Evolutionary conservation across 2,797 vertebrate species (phyloP).

Genomic region (Clarias laeviceps): DNA sequence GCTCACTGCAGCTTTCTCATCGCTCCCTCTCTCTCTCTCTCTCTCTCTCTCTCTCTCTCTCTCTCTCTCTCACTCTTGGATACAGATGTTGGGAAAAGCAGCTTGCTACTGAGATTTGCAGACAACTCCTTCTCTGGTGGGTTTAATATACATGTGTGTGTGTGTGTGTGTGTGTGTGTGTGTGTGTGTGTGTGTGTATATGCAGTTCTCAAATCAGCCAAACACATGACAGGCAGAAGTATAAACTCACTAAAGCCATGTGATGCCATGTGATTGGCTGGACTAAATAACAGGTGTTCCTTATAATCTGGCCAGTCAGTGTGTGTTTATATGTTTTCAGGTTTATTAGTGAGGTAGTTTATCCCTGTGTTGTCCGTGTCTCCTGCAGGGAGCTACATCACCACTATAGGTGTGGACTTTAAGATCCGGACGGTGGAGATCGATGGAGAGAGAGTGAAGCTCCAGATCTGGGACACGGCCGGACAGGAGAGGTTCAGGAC

Average conservation of each 20-base stretch:
- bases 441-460: constrained; percentile 82
- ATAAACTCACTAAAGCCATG: too few species aligned
- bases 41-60: not conserved
- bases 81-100: constrained; percentile 86
- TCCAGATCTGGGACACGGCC: constrained; percentile 85
- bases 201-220: too few species aligned
- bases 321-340: not conserved
- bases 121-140: constrained; percentile 86
- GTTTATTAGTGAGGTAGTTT: not conserved
- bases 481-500: constrained; percentile 82
- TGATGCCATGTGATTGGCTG: too few species aligned
- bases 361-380: not conserved
- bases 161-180: not conserved
- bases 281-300: too few species aligned
- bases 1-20: not conserved
- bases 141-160: constrained; percentile 48
- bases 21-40: not conserved
- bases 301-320: too few species aligned
- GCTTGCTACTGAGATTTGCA: constrained; percentile 82
- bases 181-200: constrained; percentile 3
- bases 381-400: constrained; percentile 83
- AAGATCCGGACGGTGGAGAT: constrained; percentile 85
- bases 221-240: too few species aligned
- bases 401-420: constrained; percentile 86
- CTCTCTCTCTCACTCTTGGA: constrained; percentile 34